Conservation (phyloP, 2,797 vertebrate genomes). For the Phataginus tricuspis region DNA sequence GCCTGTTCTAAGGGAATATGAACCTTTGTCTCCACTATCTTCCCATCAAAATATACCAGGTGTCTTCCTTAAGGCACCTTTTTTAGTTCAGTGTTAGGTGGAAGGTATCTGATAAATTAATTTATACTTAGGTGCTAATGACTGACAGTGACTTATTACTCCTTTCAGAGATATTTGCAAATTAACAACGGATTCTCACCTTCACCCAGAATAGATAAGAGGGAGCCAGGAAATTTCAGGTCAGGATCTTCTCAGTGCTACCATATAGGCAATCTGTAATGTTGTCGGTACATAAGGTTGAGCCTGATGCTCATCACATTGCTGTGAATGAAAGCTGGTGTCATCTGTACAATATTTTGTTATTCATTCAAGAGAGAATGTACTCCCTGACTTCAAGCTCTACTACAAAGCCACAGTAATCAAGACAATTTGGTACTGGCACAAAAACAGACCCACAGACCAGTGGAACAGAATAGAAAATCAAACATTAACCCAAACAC, state of each 20-base stretch:
- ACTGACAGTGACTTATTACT: neutral
- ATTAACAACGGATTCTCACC: neutral
- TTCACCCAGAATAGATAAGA: neutral
- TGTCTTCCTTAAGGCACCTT: neutral
- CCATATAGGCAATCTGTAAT: neutral
- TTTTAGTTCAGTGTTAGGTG: neutral
- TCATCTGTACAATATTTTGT: neutral
- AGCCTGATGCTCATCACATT: neutral
- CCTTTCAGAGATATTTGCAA: neutral
- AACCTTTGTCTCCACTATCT: neutral
- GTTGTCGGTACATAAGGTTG: neutral
- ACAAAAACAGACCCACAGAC: too few relatives aligned
- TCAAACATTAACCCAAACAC: too few relatives aligned
- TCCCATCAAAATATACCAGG: conserved; percentile 17
- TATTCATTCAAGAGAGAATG: neutral
- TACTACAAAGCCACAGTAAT: too few relatives aligned
- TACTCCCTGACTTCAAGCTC: too few relatives aligned
- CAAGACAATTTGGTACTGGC: too few relatives aligned
- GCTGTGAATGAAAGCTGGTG: conserved; percentile 25
- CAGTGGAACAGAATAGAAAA: too few relatives aligned
- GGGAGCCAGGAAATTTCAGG: neutral
- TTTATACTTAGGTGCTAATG: neutral
- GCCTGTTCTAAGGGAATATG: neutral
- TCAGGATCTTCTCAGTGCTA: neutral
- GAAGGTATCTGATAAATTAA: conserved; percentile 8